Conservation (phyloP, 2,797 vertebrate genomes). For the Gouania willdenowi region DNA sequence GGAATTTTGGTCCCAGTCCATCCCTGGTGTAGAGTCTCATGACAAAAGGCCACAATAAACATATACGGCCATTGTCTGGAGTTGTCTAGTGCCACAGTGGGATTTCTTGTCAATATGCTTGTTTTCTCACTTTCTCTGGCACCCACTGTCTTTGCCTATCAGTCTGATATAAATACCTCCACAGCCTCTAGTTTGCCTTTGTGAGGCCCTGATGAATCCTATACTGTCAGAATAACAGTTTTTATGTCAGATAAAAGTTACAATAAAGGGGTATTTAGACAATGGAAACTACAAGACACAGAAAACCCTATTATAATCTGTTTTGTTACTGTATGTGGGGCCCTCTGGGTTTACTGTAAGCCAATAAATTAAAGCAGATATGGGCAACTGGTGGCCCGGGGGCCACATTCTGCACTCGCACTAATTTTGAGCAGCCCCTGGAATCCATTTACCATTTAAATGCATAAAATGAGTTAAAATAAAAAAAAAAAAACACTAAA, state of each 20-base stretch:
- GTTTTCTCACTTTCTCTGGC: constrained; percentile 1
- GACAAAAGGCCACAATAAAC: constrained; percentile 21
- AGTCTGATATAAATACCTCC: constrained; percentile 31
- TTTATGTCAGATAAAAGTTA: constrained; percentile 2
- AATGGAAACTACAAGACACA: background rate
- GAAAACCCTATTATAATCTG: constrained; percentile 7
- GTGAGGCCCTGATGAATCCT: constrained; percentile 20
- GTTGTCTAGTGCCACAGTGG: constrained; percentile 41
- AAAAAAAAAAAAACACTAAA: too few relatives aligned
- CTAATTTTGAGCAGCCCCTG: too few relatives aligned
- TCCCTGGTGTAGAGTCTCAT: constrained; percentile 8
- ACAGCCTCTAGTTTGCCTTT: constrained; percentile 7
- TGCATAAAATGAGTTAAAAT: too few relatives aligned
- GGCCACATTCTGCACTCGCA: too few relatives aligned
- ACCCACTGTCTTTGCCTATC: constrained; percentile 23
- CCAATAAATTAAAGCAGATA: too few relatives aligned
- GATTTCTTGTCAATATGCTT: constrained; percentile 47
- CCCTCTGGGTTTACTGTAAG: constrained; percentile 1
- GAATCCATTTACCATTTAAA: too few relatives aligned
- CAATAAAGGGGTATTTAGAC: constrained; percentile 15
- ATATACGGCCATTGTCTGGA: constrained; percentile 27
- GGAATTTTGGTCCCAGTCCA: too few relatives aligned
- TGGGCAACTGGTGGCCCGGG: too few relatives aligned
- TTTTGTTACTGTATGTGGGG: constrained; percentile 6
- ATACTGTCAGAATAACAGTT: too few relatives aligned